Conservation (phyloP, 2,888 invertebrate genomes). For the Gymnosoma rotundatum region DNA sequence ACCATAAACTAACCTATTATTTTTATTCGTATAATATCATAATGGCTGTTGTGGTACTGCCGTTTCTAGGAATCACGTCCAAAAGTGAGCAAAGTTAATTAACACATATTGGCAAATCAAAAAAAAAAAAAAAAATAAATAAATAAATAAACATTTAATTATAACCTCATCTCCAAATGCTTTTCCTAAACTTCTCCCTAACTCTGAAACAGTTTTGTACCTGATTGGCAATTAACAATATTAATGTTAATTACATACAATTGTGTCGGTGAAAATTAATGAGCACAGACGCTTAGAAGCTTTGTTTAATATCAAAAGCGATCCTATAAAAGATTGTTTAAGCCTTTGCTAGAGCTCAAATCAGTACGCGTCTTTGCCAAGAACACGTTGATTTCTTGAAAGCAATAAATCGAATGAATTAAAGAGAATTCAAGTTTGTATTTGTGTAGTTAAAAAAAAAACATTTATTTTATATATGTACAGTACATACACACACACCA, state of each 20-base stretch:
- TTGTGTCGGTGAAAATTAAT: slow-evolving; percentile 32
- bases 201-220: slow-evolving; percentile 19
- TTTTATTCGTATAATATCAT: too few species aligned
- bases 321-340: slow-evolving; percentile 66
- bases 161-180: slow-evolving; percentile 48
- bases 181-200: slow-evolving; percentile 21
- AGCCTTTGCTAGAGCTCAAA: slow-evolving; percentile 31
- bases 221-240: slow-evolving; percentile 64
- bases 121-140: too few species aligned
- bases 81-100: slow-evolving; percentile 80
- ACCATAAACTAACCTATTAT: too few species aligned
- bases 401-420: neutral
- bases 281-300: slow-evolving; percentile 12
- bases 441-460: neutral
- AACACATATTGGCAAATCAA: slow-evolving; percentile 74
- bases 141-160: slow-evolving; percentile 56
- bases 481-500: neutral
- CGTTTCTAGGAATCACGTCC: slow-evolving; percentile 66
- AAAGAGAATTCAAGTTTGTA: neutral
- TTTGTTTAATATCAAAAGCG: slow-evolving; percentile 18
- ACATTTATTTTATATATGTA: neutral
- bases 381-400: slow-evolving; percentile 20
- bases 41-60: neutral
- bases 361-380: slow-evolving; percentile 29
- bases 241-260: slow-evolving; percentile 62